Evolutionary conservation across 2,113 vertebrate genomes (phyloP).

Genomic region (Herpetotheres cachinnans): DNA sequence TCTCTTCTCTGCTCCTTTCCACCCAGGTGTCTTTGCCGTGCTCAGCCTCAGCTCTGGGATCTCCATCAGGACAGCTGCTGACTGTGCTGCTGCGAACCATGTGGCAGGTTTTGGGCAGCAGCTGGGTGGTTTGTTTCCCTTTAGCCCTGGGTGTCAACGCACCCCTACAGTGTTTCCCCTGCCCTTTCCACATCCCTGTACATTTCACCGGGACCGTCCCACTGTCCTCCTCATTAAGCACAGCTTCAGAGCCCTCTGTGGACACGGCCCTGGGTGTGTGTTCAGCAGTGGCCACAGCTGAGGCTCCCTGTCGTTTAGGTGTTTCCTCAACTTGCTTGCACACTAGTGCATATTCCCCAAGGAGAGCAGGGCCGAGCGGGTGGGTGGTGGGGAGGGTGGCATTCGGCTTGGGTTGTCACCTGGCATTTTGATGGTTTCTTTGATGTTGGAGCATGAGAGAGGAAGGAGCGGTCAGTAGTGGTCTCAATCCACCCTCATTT

Average conservation of each 20-base stretch:
- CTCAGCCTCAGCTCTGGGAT: background rate
- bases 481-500: background rate
- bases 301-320: background rate
- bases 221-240: background rate
- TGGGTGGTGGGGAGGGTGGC: too few relatives aligned
- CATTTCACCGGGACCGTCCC: background rate
- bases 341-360: rapidly evolving
- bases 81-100: background rate
- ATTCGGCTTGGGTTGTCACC: background rate
- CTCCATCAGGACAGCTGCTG: background rate
- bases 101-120: background rate
- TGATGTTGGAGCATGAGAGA: background rate
- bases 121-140: background rate
- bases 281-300: background rate
- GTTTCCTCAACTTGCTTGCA: background rate
- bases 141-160: background rate
- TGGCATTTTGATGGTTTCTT: background rate
- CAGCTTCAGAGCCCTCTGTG: background rate
- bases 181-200: background rate
- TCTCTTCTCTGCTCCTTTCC: background rate
- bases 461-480: background rate
- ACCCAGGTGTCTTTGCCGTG: background rate
- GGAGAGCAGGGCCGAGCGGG: rapidly evolving
- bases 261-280: background rate
- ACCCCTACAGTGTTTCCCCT: background rate